A percentile compares a stretch with the other conserved stretches of the same genome.
Conservation (phyloP, 2,113 vertebrate species). For the Elephas maximus region DNA sequence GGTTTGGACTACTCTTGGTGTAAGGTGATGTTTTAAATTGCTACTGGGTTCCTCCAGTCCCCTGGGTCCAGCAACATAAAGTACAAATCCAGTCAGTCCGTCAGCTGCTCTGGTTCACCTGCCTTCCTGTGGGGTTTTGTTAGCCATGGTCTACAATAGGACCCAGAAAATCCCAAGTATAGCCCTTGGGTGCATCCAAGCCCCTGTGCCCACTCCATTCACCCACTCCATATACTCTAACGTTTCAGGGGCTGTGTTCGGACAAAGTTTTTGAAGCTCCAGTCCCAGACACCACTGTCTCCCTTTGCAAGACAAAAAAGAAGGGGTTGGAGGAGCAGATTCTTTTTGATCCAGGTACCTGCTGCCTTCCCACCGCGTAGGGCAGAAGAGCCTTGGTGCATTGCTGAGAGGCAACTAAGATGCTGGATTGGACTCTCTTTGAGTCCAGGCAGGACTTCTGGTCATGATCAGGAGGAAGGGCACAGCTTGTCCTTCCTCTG, state of each 20-base stretch:
- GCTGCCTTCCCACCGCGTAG: not conserved
- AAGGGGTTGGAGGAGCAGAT: not conserved
- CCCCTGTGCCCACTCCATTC: not conserved
- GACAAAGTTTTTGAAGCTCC: slow-evolving; percentile 15
- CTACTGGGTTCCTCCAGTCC: not conserved
- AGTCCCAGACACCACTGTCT: not conserved
- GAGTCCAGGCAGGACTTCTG: not conserved
- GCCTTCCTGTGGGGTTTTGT: not conserved
- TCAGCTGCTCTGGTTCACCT: not conserved
- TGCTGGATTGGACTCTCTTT: not conserved
- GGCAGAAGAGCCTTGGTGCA: not conserved
- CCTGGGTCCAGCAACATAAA: not conserved
- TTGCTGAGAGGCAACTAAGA: not conserved
- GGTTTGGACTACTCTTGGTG: not conserved
- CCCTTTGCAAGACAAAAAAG: not conserved
- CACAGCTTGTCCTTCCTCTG: not conserved
- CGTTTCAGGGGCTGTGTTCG: not conserved
- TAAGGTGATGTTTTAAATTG: not conserved
- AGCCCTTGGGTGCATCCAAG: not conserved
- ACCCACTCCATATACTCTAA: not conserved
- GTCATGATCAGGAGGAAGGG: not conserved
- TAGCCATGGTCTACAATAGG: not conserved
- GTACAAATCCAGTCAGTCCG: not conserved
- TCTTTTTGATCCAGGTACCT: not conserved
- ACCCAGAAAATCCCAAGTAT: not conserved